Evolutionary conservation across 1,140 invertebrate genomes (phyloP).

Genomic region (Drosophila aff.): DNA sequence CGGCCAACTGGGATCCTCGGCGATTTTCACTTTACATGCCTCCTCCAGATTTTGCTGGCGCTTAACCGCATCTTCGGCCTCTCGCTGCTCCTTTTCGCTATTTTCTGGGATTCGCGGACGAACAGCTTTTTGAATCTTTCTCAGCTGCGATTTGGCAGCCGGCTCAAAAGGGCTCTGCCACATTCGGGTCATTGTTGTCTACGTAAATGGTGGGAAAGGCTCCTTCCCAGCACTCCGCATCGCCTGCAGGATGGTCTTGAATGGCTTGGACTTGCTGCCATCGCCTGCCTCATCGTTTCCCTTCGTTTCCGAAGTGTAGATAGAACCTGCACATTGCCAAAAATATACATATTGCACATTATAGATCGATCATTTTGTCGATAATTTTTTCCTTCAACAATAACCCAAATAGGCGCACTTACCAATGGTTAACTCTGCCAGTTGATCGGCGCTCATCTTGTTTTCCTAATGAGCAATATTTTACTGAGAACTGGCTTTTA

Average conservation of each 20-base stretch:
- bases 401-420: slow-evolving; percentile 1
- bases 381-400: not conserved
- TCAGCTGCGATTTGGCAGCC: slow-evolving; percentile 96
- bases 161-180: slow-evolving; percentile 90
- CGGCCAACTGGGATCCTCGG: slow-evolving; percentile 92
- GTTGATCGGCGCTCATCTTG: slow-evolving; percentile 60
- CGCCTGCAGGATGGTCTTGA: slow-evolving; percentile 96
- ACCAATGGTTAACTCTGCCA: slow-evolving; percentile 61
- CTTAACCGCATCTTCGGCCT: slow-evolving; percentile 93
- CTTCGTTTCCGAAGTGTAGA: slow-evolving; percentile 96
- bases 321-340: slow-evolving; percentile 66
- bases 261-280: slow-evolving; percentile 94
- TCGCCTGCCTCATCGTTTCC: slow-evolving; percentile 94
- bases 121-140: slow-evolving; percentile 98
- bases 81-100: slow-evolving; percentile 91
- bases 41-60: slow-evolving; percentile 96
- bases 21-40: slow-evolving; percentile 93
- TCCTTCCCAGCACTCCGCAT: slow-evolving; percentile 94
- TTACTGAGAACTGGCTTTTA: not conserved
- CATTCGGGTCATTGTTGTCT: slow-evolving; percentile 92
- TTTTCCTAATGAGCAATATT: slow-evolving; percentile 25
- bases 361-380: slow-evolving; percentile 44
- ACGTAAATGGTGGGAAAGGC: slow-evolving; percentile 95
- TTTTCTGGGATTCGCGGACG: slow-evolving; percentile 92
- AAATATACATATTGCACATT: slow-evolving; percentile 28